phyloP scores from a whole-genome alignment of 2,797 vertebrate genomes.

The Intellagama lesueurii region DNA sequence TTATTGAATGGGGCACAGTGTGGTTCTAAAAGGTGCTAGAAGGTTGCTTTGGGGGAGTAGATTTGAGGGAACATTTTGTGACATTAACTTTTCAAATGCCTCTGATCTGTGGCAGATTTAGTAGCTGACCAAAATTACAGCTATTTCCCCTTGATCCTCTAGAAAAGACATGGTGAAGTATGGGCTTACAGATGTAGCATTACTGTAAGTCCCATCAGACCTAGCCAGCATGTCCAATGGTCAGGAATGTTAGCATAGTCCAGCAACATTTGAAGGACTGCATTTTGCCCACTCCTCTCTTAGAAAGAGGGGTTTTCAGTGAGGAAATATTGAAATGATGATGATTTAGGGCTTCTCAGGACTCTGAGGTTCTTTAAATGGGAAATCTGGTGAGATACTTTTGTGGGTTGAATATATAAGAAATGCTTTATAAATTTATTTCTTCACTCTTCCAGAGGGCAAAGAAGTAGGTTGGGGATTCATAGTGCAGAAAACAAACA shows the following conservation, averaged over 20 bases:
- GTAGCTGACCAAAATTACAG: not conserved
- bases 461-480: too few species aligned
- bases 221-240: too few species aligned
- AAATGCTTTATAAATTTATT: too few species aligned
- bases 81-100: not conserved
- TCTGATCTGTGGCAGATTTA: not conserved
- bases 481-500: too few species aligned
- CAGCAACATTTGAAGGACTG: too few species aligned
- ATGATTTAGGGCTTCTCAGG: not conserved
- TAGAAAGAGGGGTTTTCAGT: not conserved
- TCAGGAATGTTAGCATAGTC: too few species aligned
- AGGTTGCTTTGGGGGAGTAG: not conserved
- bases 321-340: not conserved
- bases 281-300: too few species aligned
- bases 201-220: too few species aligned
- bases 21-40: not conserved
- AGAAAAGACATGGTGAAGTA: not conserved
- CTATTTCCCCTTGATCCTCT: not conserved
- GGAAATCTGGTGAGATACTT: not conserved
- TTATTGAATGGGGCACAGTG: not conserved
- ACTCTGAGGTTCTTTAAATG: not conserved
- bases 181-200: too few species aligned
- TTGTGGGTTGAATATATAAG: not conserved
- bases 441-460: too few species aligned
- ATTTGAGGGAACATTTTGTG: too few species aligned